Percentiles rank a stretch among this genome's conserved stretches.
Evolutionary conservation across 2,888 invertebrate genomes (phyloP).

Genomic region (Caenorhabditis sp.): DNA sequence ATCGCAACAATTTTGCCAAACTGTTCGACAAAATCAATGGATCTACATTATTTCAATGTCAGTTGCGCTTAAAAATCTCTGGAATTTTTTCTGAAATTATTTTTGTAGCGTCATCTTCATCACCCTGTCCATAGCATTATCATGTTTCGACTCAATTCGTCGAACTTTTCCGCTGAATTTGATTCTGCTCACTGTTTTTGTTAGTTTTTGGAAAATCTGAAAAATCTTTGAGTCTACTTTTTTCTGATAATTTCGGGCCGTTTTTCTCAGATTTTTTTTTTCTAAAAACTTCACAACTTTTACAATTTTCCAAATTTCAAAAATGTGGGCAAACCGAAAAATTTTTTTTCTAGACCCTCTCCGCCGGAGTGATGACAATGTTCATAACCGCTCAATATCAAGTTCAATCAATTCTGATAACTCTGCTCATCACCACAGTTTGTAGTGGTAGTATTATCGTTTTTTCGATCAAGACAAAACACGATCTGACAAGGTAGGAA

Average conservation of each 20-base stretch:
- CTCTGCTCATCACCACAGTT: conserved; percentile 59
- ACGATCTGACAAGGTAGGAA: conserved; percentile 57
- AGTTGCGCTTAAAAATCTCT: conserved; percentile 1
- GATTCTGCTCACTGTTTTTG: conserved; percentile 71
- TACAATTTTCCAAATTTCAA: too few species aligned
- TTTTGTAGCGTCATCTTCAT: conserved; percentile 69
- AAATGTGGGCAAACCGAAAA: too few species aligned
- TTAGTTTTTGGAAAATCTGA: too few species aligned
- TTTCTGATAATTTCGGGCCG: too few species aligned
- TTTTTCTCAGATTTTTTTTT: too few species aligned
- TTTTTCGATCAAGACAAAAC: conserved; percentile 67
- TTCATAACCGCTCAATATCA: conserved; percentile 60
- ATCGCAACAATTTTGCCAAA: conserved; percentile 22
- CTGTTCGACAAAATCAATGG: conserved; percentile 26
- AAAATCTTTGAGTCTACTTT: too few species aligned
- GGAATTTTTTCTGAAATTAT: neutral
- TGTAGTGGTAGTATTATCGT: conserved; percentile 61
- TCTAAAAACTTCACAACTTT: too few species aligned
- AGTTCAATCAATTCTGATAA: conserved; percentile 54
- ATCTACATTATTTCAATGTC: conserved; percentile 31
- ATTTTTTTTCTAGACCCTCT: conserved; percentile 49
- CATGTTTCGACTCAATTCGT: conserved; percentile 72
- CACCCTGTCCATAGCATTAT: conserved; percentile 73
- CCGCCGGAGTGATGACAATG: conserved; percentile 61
- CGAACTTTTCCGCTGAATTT: conserved; percentile 72